phyloP scores from a whole-genome alignment of 53 echinoderm and acorn worm genomes.

The Temnopleurus reevesii region DNA sequence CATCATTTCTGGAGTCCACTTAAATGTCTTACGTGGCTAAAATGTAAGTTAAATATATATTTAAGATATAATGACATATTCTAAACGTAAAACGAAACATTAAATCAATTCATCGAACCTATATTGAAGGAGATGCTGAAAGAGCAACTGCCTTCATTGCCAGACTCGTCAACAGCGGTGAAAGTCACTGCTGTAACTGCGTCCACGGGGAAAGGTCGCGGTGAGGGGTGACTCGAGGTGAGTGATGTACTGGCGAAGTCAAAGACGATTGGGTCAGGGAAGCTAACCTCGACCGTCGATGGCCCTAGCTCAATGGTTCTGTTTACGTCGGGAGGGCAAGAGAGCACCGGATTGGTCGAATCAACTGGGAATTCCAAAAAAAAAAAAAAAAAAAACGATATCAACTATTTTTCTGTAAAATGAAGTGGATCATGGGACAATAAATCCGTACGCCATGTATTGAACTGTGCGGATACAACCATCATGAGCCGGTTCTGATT shows the following conservation, averaged over 20 bases:
- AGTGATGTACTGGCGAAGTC: neutral
- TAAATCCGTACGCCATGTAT: too few species aligned
- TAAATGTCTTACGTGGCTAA: too few species aligned
- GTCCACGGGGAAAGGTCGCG: neutral
- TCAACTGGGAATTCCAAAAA: neutral
- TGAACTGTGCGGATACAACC: too few species aligned
- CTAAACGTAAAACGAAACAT: too few species aligned
- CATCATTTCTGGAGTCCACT: too few species aligned
- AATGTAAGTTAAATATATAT: too few species aligned
- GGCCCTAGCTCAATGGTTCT: neutral
- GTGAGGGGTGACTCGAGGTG: neutral
- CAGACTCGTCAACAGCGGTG: neutral
- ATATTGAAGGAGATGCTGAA: neutral
- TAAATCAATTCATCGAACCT: neutral
- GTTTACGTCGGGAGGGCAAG: neutral
- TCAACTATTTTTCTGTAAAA: too few species aligned
- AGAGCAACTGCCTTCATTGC: neutral
- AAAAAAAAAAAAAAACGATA: too few species aligned
- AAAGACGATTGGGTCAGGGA: neutral
- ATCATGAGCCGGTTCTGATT: too few species aligned
- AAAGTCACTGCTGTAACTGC: neutral
- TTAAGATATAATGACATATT: too few species aligned
- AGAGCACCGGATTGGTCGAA: neutral
- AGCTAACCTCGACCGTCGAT: neutral
- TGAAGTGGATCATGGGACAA: too few species aligned